Evolutionary conservation across 2,888 invertebrate genomes (phyloP), one percentile per base, ranked within the genome.

Genomic region (Phyllotreta striolata): DNA sequence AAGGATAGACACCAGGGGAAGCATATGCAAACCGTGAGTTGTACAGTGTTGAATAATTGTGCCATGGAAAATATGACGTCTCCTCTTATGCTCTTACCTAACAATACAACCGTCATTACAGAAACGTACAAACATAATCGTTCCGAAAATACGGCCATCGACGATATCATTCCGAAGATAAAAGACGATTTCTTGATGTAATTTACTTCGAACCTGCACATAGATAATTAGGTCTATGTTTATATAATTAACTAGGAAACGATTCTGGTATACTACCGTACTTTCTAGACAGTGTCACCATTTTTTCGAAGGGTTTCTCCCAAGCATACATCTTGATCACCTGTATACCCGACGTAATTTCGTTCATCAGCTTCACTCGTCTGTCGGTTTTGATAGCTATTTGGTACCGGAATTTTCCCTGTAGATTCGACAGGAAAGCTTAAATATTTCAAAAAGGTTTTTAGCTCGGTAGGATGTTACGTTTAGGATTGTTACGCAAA

Each of bases 101-200:
- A 81, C 2, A 93, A 82, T 8, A 91, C 90, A 76, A 89, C 93
- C 0, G 91, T 87, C 52, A 93, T 84, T 58, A 96, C 85, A 1
- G 93, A 93, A 66, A 92, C 87, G 77, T 91, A 93, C 7, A 95
- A 84, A 1, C 95, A 91, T 55, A 94, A 86, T 68, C 96, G 88
- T 76, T 94, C 92, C 0, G 94, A 92, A 78, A 93, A 95, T 51
- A 95, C 90, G 78, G 87, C 80, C 69, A 87, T 77, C 0, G 89
- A 88, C 37, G 87, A 82, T 5, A 87, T 88, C 71, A 89, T 86
- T 0, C 88, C 89, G 75, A 86, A 84, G 64, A 89, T 85, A 81
- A 88, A 88, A 0, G 90, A 88, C 4, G 89, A 88, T 61, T 84
- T 82, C 68, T 85, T 83, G 58, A 91, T 84, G 56, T 87, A 85